Conservation (phyloP, 2,113 vertebrate genomes). For the Coptodon rendalli region DNA sequence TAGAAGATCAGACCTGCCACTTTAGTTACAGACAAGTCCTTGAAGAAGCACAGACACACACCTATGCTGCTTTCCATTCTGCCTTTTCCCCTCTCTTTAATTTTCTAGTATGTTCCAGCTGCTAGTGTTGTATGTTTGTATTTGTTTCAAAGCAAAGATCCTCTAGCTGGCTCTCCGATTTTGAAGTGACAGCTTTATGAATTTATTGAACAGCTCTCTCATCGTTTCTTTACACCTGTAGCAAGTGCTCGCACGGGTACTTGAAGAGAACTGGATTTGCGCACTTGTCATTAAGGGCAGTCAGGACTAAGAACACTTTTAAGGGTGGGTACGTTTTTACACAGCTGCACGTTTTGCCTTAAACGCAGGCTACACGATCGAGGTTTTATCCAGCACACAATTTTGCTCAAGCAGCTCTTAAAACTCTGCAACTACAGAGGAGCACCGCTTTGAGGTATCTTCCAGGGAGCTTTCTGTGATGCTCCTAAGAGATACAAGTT, state of each 20-base stretch:
- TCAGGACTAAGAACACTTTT: neutral
- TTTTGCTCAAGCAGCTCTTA: conserved; percentile 12
- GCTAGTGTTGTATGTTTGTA: neutral
- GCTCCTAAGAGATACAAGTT: conserved; percentile 39
- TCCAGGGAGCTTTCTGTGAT: conserved; percentile 39
- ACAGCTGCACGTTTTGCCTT: neutral
- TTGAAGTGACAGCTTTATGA: neutral
- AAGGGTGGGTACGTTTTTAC: neutral
- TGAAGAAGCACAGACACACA: conserved; percentile 36
- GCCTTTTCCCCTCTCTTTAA: neutral
- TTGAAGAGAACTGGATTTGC: neutral
- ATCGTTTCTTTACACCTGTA: neutral
- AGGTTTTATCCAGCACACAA: conserved; percentile 35
- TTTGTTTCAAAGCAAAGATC: neutral
- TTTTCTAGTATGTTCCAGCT: neutral
- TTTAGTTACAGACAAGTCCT: conserved; percentile 65
- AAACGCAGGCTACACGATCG: neutral
- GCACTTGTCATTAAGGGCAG: neutral
- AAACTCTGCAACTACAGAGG: conserved; percentile 9
- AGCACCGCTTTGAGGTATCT: conserved; percentile 24
- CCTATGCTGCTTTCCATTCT: neutral
- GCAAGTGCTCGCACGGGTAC: neutral
- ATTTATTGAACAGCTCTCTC: neutral
- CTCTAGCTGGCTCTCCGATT: neutral
- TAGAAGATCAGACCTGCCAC: conserved; percentile 73